A percentile compares a stretch with the other conserved stretches of the same genome.
Conservation (phyloP, 2,888 invertebrate genomes). For the Gandaritis pyraliata region DNA sequence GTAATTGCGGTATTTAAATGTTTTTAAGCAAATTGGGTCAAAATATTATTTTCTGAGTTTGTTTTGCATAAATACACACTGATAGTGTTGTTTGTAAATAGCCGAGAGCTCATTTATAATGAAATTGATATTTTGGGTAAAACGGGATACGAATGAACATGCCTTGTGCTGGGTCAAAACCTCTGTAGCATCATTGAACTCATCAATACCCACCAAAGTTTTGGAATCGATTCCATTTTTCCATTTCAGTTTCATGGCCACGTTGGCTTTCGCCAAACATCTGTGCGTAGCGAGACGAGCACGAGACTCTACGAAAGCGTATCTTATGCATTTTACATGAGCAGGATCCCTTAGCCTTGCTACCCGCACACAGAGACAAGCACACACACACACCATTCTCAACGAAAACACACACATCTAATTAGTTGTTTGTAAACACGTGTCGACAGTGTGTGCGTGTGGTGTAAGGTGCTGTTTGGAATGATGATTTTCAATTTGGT, state of each 20-base stretch:
- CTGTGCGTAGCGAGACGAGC: constrained; percentile 73
- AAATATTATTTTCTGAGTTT: too few species aligned
- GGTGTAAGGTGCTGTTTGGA: constrained; percentile 48
- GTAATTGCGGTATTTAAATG: too few species aligned
- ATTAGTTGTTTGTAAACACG: constrained; percentile 80
- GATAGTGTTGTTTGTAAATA: too few species aligned
- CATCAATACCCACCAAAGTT: neutral
- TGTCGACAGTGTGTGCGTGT: constrained; percentile 52
- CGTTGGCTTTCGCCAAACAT: constrained; percentile 71
- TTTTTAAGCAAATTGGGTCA: too few species aligned
- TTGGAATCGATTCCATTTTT: constrained; percentile 41
- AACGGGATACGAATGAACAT: too few species aligned
- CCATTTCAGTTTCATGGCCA: constrained; percentile 63
- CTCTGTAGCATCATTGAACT: neutral
- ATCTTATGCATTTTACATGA: constrained; percentile 89
- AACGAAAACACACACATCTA: constrained; percentile 65
- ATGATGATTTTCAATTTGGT: constrained; percentile 24
- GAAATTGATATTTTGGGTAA: too few species aligned
- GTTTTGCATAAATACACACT: too few species aligned
- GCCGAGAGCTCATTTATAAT: too few species aligned
- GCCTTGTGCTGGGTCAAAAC: neutral
- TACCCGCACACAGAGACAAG: constrained; percentile 52
- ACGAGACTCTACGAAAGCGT: constrained; percentile 71
- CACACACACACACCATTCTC: constrained; percentile 49
- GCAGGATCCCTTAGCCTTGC: constrained; percentile 50